These are phyloP conservation scores for Endotricha flammealis DNA, from an alignment of 2,888 invertebrate genomes.

Conservation along the genomic window DNA sequence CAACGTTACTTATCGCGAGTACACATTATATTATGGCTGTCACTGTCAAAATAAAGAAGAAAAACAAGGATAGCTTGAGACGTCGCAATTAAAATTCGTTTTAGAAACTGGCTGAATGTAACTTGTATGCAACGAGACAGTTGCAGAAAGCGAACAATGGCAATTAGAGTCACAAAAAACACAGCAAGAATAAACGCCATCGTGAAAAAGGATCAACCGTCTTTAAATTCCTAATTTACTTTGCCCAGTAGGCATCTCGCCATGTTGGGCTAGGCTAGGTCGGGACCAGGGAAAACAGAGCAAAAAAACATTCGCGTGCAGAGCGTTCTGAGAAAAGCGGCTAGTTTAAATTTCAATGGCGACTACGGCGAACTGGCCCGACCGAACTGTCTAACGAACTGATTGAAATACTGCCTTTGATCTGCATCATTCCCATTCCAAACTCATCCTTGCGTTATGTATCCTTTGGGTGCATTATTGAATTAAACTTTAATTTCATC, in stretches of 20 bases:
- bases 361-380: conserved; percentile 58
- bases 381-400: conserved; percentile 67
- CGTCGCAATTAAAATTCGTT: no score
- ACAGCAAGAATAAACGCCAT: conserved; percentile 13
- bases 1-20: no score
- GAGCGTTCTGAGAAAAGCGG: conserved; percentile 55
- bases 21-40: no score
- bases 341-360: conserved; percentile 75
- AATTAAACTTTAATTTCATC: conserved; percentile 24
- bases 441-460: conserved; percentile 21
- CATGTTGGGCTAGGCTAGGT: conserved; percentile 49
- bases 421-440: conserved; percentile 30
- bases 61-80: no score
- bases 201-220: conserved; percentile 14
- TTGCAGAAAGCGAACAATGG: not conserved
- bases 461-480: conserved; percentile 19
- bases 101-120: no score
- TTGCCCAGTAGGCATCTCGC: conserved; percentile 31
- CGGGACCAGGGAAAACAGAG: conserved; percentile 31
- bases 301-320: conserved; percentile 33
- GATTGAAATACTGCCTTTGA: conserved; percentile 68
- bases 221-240: conserved; percentile 30
- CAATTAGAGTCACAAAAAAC: not conserved
- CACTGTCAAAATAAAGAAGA: no score
- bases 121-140: not conserved